A percentile compares a stretch with the other conserved stretches of the same genome.
Evolutionary conservation across 53 echinoderm and acorn worm species (phyloP).

Genomic region (Hippasteria phrygiana): DNA sequence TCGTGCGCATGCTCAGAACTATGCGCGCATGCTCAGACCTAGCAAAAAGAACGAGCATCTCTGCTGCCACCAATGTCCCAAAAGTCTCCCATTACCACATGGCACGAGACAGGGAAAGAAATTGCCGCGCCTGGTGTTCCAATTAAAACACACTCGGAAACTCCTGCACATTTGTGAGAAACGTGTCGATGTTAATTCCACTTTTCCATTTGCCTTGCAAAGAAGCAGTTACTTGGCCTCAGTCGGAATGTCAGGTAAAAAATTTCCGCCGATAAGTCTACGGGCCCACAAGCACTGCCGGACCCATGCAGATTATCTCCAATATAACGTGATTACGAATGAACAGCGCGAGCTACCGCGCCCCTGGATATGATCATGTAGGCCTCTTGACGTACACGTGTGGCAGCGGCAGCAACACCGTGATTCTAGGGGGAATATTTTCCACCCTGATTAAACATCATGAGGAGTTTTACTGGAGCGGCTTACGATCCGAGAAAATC

Average conservation of each 20-base stretch:
- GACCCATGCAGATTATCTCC: slow-evolving; percentile 18
- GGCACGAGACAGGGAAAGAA: too few relatives aligned
- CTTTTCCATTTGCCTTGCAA: too few relatives aligned
- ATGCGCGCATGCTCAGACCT: too few relatives aligned
- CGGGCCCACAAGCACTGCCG: slow-evolving; percentile 1
- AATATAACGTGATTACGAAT: slow-evolving; percentile 19
- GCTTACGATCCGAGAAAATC: slow-evolving; percentile 23
- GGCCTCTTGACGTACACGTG: not conserved
- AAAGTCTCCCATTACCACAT: too few relatives aligned
- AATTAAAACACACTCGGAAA: too few relatives aligned
- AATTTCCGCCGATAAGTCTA: not conserved
- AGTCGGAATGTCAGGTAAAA: not conserved
- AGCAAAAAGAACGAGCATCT: too few relatives aligned
- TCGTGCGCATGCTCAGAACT: too few relatives aligned
- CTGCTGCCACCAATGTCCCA: too few relatives aligned
- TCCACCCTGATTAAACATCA: slow-evolving; percentile 25
- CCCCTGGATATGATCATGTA: slow-evolving; percentile 4
- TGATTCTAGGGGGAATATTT: not conserved
- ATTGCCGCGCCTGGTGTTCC: too few relatives aligned
- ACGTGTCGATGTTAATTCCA: not conserved
- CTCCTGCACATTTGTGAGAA: too few relatives aligned
- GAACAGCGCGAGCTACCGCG: not conserved
- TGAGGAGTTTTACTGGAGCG: not conserved
- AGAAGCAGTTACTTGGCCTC: not conserved
- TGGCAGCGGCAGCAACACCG: not conserved